These are phyloP conservation scores for Seira musarum DNA, from an alignment of 2,888 invertebrate species.

Conservation along the genomic window DNA sequence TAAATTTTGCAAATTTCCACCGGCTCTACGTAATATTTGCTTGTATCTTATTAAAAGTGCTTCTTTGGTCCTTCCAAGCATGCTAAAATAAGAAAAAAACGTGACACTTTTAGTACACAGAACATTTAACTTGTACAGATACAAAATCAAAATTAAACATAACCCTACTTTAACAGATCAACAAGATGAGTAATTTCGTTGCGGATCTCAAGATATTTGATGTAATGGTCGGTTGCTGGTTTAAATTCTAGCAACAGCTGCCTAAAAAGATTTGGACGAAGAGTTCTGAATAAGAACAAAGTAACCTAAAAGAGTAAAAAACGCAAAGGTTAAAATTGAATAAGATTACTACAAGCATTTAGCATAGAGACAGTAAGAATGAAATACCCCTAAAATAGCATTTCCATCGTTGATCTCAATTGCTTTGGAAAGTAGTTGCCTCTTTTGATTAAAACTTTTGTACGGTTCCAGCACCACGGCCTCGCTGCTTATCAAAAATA, in stretches of 20 bases:
- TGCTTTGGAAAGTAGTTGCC: slow-evolving; percentile 81
- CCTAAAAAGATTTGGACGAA: slow-evolving; percentile 82
- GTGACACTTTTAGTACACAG: not conserved
- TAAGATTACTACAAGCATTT: slow-evolving; percentile 5
- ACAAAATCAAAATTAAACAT: too few species aligned
- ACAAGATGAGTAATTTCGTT: slow-evolving; percentile 80
- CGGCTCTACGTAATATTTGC: slow-evolving; percentile 62
- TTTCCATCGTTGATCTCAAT: slow-evolving; percentile 83
- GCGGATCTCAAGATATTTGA: slow-evolving; percentile 81
- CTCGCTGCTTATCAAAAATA: slow-evolving; percentile 75
- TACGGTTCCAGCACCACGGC: slow-evolving; percentile 75
- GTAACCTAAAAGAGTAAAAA: slow-evolving; percentile 76
- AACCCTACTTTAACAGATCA: slow-evolving; percentile 81
- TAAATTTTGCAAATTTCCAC: slow-evolving; percentile 64
- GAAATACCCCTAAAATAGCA: slow-evolving; percentile 78
- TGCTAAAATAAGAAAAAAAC: slow-evolving; percentile 73
- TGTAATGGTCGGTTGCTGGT: slow-evolving; percentile 82
- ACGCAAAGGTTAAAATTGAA: too few species aligned
- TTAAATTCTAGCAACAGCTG: slow-evolving; percentile 81
- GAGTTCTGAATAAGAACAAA: slow-evolving; percentile 82
- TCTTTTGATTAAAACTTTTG: slow-evolving; percentile 78
- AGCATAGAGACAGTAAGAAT: not conserved
- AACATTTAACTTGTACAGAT: too few species aligned
- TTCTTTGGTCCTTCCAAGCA: slow-evolving; percentile 79
- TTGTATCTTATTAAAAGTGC: slow-evolving; percentile 74